These are phyloP conservation scores for Hystrix cristata DNA, from an alignment of 2,113 vertebrate genomes.

Conservation along the genomic window DNA sequence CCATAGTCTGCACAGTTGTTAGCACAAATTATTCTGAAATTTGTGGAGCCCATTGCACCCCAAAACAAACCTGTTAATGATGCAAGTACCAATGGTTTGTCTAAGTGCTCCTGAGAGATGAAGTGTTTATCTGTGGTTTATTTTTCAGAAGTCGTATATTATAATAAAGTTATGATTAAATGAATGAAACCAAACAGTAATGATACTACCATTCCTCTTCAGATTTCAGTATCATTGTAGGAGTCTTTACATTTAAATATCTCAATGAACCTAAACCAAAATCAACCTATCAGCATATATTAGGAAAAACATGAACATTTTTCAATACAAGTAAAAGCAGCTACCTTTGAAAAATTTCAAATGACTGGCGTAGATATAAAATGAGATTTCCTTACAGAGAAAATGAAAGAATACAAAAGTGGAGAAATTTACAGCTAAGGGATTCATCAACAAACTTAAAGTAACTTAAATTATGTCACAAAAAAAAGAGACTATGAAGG, in stretches of 20 bases:
- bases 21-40: neutral
- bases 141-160: neutral
- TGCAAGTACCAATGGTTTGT: neutral
- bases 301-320: neutral
- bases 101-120: neutral
- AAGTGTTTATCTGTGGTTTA: neutral
- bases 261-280: neutral
- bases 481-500: neutral
- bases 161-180: neutral
- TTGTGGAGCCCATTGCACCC: accelerated
- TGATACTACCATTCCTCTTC: neutral
- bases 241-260: neutral
- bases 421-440: neutral
- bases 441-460: neutral
- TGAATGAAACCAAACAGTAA: neutral
- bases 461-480: neutral
- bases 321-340: neutral
- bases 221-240: neutral
- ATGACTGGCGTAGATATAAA: neutral
- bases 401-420: neutral
- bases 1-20: neutral
- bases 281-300: neutral
- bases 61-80: neutral
- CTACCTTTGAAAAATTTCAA: neutral
- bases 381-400: neutral